Evolutionary conservation across 2,113 vertebrate genomes (phyloP).

Genomic region (Chlorodrepanis virens): DNA sequence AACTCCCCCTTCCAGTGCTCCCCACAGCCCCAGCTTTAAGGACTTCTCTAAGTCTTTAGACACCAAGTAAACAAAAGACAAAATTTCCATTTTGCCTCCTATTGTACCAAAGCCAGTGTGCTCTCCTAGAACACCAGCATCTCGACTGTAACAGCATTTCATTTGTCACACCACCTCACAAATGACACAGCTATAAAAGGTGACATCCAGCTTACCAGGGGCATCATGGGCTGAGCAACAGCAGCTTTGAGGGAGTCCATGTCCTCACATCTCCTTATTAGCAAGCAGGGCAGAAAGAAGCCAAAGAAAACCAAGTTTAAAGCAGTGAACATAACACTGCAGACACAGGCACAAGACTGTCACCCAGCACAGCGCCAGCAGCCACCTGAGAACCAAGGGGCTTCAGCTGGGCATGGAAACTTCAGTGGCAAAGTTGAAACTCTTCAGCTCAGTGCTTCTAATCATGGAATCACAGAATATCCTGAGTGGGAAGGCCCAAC

Average conservation of each 20-base stretch:
- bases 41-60: not conserved
- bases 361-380: rapidly evolving
- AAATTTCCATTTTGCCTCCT: not conserved
- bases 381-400: not conserved
- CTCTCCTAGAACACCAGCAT: not conserved
- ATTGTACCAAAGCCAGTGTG: not conserved
- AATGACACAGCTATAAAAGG: not conserved
- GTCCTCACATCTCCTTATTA: not conserved
- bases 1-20: not conserved
- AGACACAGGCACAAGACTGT: not conserved
- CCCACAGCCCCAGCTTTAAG: not conserved
- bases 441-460: not conserved
- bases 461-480: not conserved
- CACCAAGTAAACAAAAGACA: not conserved
- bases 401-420: not conserved
- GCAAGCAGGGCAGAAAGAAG: not conserved
- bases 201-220: not conserved
- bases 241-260: not conserved
- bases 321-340: not conserved
- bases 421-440: not conserved
- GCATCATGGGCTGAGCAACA: rapidly evolving
- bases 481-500: not conserved
- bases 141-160: not conserved
- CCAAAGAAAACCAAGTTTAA: not conserved
- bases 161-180: not conserved